Conservation (phyloP, 2,888 invertebrate genomes). For the Pachymerium ferrugineum region DNA sequence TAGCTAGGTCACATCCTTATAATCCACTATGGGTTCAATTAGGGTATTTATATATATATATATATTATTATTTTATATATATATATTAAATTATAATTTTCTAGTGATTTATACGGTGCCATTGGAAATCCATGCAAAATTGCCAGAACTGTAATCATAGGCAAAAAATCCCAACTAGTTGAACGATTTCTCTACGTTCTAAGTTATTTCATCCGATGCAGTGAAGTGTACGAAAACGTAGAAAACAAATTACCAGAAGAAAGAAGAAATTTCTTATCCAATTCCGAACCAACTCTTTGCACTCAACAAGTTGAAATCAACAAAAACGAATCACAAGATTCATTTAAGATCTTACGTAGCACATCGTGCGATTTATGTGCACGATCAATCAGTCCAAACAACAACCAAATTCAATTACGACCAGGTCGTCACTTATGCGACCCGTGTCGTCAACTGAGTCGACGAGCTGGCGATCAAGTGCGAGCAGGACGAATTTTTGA, state of each 20-base stretch:
- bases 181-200: constrained; percentile 69
- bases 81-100: constrained; percentile 35
- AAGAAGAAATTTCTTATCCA: not conserved
- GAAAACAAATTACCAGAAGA: not conserved
- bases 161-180: constrained; percentile 59
- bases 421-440: constrained; percentile 17
- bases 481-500: constrained; percentile 23
- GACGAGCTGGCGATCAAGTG: not conserved
- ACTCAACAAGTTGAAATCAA: no score
- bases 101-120: constrained; percentile 72
- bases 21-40: constrained; percentile 88
- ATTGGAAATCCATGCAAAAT: constrained; percentile 70
- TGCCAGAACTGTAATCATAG: constrained; percentile 68
- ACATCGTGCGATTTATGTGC: not conserved
- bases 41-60: constrained; percentile 49
- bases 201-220: constrained; percentile 81
- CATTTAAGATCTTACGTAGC: no score
- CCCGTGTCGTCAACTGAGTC: not conserved
- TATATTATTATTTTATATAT: constrained; percentile 35
- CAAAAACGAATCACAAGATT: no score
- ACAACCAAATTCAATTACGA: not conserved
- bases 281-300: not conserved
- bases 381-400: not conserved
- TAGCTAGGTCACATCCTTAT: constrained; percentile 63
- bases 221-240: constrained; percentile 54